phyloP scores from a whole-genome alignment of 2,888 invertebrate genomes.

The Heliconius aoede region DNA sequence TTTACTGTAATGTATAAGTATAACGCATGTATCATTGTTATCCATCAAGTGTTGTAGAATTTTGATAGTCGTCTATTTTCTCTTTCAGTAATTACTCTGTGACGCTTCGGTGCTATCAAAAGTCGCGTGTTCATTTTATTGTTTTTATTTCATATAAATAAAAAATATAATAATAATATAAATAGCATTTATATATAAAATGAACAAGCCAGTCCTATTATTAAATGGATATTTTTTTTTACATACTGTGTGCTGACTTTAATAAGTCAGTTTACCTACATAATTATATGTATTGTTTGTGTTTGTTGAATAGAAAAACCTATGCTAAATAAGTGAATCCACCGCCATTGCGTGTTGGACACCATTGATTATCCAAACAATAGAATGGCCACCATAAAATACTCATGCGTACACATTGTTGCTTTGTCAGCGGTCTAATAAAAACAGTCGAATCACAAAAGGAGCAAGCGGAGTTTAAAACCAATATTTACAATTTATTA shows the following conservation, averaged over 20 bases:
- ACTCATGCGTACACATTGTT: constrained; percentile 53
- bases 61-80: constrained; percentile 44
- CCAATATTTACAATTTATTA: background rate
- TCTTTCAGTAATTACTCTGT: constrained; percentile 44
- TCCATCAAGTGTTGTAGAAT: constrained; percentile 42
- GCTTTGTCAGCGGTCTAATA: constrained; percentile 40
- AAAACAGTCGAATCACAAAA: constrained; percentile 11
- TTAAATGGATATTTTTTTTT: background rate
- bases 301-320: background rate
- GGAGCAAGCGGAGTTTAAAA: background rate
- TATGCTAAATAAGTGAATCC: constrained; percentile 29
- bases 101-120: constrained; percentile 39
- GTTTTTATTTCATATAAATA: constrained; percentile 26
- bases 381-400: constrained; percentile 59
- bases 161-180: background rate
- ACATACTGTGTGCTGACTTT: background rate
- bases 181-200: no score
- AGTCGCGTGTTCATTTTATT: constrained; percentile 18
- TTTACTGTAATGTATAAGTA: constrained; percentile 18
- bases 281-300: background rate
- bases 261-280: background rate
- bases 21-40: constrained; percentile 37
- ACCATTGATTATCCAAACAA: constrained; percentile 52
- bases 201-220: background rate
- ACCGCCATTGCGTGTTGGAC: constrained; percentile 41